A percentile compares a stretch with the other conserved stretches of the same genome.
Evolutionary conservation across 1,140 invertebrate species (phyloP).

Genomic region (Chelonus insularis): DNA sequence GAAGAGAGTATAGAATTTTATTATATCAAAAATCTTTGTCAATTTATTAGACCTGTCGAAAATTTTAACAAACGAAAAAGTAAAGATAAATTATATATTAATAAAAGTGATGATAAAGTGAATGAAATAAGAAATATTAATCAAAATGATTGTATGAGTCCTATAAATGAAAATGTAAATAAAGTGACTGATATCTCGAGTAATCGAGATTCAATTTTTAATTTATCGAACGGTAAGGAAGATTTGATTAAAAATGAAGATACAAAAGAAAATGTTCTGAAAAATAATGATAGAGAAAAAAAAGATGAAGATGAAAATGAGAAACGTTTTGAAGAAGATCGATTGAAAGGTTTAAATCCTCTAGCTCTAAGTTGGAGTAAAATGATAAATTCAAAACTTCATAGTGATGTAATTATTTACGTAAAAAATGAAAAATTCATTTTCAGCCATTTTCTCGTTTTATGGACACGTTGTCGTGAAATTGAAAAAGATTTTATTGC

Average conservation of each 20-base stretch:
- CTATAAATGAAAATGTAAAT: too few relatives aligned
- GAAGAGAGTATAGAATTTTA: not conserved
- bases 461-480: slow-evolving; percentile 4
- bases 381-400: slow-evolving; percentile 13
- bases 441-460: slow-evolving; percentile 8
- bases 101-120: not conserved
- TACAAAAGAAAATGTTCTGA: too few relatives aligned
- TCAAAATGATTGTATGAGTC: not conserved
- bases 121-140: not conserved
- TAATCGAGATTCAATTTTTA: too few relatives aligned
- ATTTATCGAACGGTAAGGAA: too few relatives aligned
- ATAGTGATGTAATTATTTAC: slow-evolving; percentile 14
- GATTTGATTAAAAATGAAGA: too few relatives aligned
- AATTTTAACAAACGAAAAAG: not conserved
- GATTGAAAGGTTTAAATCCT: too few relatives aligned
- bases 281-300: not conserved
- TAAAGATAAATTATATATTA: not conserved
- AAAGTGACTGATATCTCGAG: too few relatives aligned
- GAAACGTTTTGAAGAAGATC: not conserved
- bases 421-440: slow-evolving; percentile 12
- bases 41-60: not conserved
- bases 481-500: not conserved
- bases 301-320: not conserved
- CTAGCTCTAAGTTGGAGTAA: slow-evolving; percentile 11
- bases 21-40: slow-evolving; percentile 3